Evolutionary conservation across 2,113 vertebrate species (phyloP).

Genomic region (Daubentonia madagascariensis): DNA sequence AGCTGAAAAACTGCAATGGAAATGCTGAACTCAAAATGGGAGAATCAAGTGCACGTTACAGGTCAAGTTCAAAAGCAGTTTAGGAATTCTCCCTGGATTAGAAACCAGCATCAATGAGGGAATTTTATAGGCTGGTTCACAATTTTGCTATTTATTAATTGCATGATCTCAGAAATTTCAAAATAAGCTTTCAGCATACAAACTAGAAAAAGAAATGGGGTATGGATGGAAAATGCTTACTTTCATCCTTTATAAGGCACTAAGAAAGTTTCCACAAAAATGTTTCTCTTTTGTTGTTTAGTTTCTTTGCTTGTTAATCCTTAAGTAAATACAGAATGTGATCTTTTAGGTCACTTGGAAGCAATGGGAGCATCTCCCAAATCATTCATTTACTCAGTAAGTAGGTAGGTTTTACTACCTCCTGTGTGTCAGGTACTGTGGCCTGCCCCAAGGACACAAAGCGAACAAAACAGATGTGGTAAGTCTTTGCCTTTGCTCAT

Average conservation of each 20-base stretch:
- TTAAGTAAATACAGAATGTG: not conserved
- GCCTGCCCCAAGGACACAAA: not conserved
- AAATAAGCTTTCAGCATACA: not conserved
- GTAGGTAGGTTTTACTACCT: not conserved
- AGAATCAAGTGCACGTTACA: not conserved
- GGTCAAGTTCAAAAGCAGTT: not conserved
- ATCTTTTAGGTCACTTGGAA: not conserved
- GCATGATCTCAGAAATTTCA: not conserved
- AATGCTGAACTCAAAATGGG: not conserved
- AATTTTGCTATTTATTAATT: not conserved
- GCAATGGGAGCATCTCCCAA: not conserved
- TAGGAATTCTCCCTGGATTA: not conserved
- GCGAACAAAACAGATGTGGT: not conserved
- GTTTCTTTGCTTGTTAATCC: not conserved
- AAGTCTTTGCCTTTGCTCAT: not conserved
- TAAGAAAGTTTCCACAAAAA: not conserved
- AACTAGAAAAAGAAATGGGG: not conserved
- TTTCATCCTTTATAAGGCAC: not conserved
- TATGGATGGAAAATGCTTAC: not conserved
- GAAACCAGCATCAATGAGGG: not conserved
- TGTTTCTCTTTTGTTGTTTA: not conserved
- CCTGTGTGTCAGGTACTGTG: no score
- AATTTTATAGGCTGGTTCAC: not conserved
- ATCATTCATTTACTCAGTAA: not conserved
- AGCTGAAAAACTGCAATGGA: not conserved